phyloP scores from a whole-genome alignment of 2,113 vertebrate species.

The Chionodraco myersi region DNA sequence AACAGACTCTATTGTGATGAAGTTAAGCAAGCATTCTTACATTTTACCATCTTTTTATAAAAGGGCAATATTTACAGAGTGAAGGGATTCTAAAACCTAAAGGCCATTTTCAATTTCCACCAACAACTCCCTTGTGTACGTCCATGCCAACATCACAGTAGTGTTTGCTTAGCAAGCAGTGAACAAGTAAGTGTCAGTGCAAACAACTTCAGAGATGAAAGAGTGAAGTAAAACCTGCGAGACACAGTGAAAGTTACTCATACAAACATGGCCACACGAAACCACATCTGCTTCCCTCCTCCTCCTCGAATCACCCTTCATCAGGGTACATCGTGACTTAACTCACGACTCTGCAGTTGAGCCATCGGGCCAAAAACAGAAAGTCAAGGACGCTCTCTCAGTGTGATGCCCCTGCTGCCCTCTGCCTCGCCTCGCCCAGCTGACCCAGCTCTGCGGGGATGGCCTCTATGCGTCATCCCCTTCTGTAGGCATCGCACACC shows the following conservation, averaged over 20 bases:
- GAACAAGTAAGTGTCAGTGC: slow-evolving; percentile 29
- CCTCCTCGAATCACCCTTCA: slow-evolving; percentile 9
- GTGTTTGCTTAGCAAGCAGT: slow-evolving; percentile 19
- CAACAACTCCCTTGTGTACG: neutral
- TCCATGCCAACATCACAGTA: neutral
- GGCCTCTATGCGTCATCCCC: slow-evolving; percentile 59
- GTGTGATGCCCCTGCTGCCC: slow-evolving; percentile 35
- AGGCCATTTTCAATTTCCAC: neutral
- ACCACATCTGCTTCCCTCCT: slow-evolving; percentile 28
- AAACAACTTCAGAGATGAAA: slow-evolving; percentile 50
- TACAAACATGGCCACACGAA: neutral
- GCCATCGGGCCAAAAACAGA: neutral
- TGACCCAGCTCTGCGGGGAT: slow-evolving; percentile 32
- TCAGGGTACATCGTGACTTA: slow-evolving; percentile 37
- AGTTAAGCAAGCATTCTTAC: too few species aligned
- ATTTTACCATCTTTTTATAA: too few species aligned
- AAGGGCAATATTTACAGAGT: too few species aligned
- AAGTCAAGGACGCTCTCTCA: slow-evolving; percentile 35
- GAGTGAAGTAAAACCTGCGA: neutral
- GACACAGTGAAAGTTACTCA: neutral
- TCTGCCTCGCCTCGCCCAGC: slow-evolving; percentile 8
- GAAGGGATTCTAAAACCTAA: too few species aligned
- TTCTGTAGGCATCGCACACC: slow-evolving; percentile 48
- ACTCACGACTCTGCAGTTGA: slow-evolving; percentile 11
- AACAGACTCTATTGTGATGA: neutral